phyloP scores from a whole-genome alignment of 2,888 invertebrate species.

The Pilophorus perplexus region DNA sequence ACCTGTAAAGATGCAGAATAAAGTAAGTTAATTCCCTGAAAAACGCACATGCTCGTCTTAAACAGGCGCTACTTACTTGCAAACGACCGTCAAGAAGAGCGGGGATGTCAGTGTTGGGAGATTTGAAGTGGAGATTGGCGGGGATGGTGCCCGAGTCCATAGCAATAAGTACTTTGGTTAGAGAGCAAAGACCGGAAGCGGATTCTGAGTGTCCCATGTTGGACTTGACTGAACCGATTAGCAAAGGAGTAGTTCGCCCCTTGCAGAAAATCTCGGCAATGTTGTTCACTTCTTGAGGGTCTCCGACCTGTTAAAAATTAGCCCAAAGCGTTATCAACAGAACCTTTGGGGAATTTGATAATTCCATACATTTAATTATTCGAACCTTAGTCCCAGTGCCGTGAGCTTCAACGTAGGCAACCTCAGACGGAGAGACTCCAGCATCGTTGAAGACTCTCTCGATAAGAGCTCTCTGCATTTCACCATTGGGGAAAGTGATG shows the following conservation, averaged over 20 bases:
- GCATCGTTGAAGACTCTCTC: slow-evolving; percentile 83
- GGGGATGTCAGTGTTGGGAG: slow-evolving; percentile 86
- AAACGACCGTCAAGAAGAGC: slow-evolving; percentile 83
- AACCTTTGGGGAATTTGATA: too few relatives aligned
- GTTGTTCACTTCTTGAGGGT: slow-evolving; percentile 95
- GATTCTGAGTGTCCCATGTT: slow-evolving; percentile 99
- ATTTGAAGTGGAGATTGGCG: slow-evolving; percentile 82
- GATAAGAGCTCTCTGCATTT: slow-evolving; percentile 76
- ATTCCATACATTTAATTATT: too few relatives aligned
- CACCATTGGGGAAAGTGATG: slow-evolving; percentile 79
- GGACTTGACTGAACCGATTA: slow-evolving; percentile 95
- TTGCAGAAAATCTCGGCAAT: slow-evolving; percentile 90
- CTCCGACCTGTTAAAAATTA: slow-evolving; percentile 73
- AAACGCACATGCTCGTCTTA: not conserved
- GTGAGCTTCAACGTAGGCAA: slow-evolving; percentile 94
- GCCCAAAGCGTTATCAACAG: too few relatives aligned
- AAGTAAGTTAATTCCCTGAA: too few relatives aligned
- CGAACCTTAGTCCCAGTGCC: slow-evolving; percentile 93
- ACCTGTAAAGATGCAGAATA: slow-evolving; percentile 65
- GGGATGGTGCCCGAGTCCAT: slow-evolving; percentile 91
- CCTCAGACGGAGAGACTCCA: slow-evolving; percentile 75
- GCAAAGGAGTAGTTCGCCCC: slow-evolving; percentile 71
- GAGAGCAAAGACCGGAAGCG: slow-evolving; percentile 83
- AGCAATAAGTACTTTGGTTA: slow-evolving; percentile 87
- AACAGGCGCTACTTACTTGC: slow-evolving; percentile 57